A percentile compares a stretch with the other conserved stretches of the same genome.
phyloP scores from a whole-genome alignment of 2,113 vertebrate species.

The Microcebus jonahi region DNA sequence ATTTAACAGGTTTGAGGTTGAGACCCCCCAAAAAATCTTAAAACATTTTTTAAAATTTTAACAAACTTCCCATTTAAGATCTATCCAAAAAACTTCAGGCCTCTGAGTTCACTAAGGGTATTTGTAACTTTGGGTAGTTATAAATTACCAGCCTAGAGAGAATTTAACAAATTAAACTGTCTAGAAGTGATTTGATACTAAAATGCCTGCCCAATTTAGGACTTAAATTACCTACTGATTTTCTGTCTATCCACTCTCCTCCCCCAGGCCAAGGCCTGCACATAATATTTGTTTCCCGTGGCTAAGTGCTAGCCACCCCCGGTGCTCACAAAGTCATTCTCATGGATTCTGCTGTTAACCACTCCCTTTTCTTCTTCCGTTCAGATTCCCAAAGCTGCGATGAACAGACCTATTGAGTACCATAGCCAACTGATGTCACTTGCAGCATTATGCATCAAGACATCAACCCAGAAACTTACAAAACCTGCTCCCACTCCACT shows the following conservation, averaged over 20 bases:
- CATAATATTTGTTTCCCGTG: background rate
- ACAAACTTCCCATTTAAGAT: background rate
- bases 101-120: background rate
- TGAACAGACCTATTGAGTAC: background rate
- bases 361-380: background rate
- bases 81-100: background rate
- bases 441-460: background rate
- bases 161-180: slow-evolving; percentile 46
- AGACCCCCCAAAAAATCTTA: background rate
- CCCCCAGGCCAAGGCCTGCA: background rate
- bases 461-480: background rate
- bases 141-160: slow-evolving; percentile 45
- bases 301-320: background rate
- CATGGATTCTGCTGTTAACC: background rate
- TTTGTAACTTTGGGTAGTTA: background rate
- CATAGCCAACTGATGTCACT: background rate
- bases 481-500: background rate
- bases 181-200: background rate
- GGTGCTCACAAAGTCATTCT: background rate
- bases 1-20: background rate
- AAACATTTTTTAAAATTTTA: background rate
- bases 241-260: slow-evolving; percentile 1
- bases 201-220: slow-evolving; percentile 28
- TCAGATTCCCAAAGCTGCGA: background rate
- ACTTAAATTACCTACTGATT: slow-evolving; percentile 56